Base-by-base conservation (phyloP, 1,140 invertebrate genomes). In the Diachasmimorpha longicaudata region DNA sequence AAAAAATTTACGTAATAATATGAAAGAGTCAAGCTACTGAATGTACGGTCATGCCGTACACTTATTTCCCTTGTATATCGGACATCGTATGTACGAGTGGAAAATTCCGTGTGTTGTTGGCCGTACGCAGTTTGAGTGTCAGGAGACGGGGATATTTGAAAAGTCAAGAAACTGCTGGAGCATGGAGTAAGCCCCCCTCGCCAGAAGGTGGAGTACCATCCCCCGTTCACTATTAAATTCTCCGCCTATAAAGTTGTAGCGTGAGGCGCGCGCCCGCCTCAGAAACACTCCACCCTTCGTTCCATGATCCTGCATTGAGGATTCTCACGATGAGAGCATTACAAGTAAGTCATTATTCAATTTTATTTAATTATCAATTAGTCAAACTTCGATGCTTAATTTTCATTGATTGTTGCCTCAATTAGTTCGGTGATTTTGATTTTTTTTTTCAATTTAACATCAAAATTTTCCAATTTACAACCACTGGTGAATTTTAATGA, bases 221-320 rank as follows among this genome's bases (percentile, higher is more conserved):
- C 66, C 66, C 66, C 25, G 16, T 68, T 68, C 58, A 63, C 58
- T 19, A 63, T 31, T 63, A 63, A 16, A 37, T 66, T 70, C 83
- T 70, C 79, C 71, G 79, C 80, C 86, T 89, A 89, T 89, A 89
- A 89, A 89, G 83, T 89, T 86, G 83, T 85, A 84, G 80, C 80
- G 79, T 81, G 81, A 77, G 80, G 79, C 84, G 84, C 86, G 85
- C 85, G 85, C 81, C 84, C 85, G 85, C 81, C 77, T 88, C 87
- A 89, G 86, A 89, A 83, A 82, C 84, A 77, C 83, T 88, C 85
- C 84, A 87, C 86, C 86, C 85, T 87, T 80, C 83, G 85, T 75
- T 78, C 82, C 80, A 86, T 80, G 75, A 68, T 78, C 81, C 80
- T 68, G 76, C 75, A 79, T 80, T 66, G 74, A 48, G 23, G 31